phyloP scores from a whole-genome alignment of 2,797 vertebrate species.

The Lagocephalus sceleratus region DNA sequence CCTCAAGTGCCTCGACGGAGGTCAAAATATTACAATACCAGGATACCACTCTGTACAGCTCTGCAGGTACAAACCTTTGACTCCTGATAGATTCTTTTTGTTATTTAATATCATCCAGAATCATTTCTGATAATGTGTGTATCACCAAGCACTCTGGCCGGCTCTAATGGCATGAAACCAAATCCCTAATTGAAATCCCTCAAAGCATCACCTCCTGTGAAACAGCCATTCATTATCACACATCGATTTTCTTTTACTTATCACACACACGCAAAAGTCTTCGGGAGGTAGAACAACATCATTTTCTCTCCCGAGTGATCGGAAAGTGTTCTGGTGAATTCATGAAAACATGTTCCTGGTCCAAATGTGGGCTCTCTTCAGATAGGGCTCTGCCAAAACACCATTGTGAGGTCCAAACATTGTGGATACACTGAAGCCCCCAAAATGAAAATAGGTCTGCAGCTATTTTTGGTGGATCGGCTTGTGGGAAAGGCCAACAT shows the following conservation, averaged over 20 bases:
- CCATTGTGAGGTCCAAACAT: background rate
- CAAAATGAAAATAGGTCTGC: background rate
- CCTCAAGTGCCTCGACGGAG: no score
- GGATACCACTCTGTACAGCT: background rate
- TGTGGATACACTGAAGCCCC: conserved; percentile 5
- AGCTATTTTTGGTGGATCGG: background rate
- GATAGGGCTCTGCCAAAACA: background rate
- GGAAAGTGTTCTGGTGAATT: no score
- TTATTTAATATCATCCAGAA: conserved; percentile 26
- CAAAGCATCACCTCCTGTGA: conserved; percentile 62
- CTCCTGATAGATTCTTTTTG: conserved; percentile 16
- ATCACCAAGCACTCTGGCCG: conserved; percentile 33
- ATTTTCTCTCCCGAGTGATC: background rate
- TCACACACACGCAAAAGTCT: conserved; percentile 24
- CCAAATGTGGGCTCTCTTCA: background rate
- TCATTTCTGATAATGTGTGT: conserved; percentile 27
- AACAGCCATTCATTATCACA: conserved; percentile 61
- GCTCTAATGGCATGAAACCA: conserved; percentile 68
- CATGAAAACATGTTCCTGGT: no score
- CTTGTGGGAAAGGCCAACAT: conserved; percentile 10
- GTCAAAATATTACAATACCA: no score
- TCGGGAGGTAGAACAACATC: background rate
- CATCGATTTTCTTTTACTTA: conserved; percentile 59
- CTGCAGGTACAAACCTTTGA: background rate
- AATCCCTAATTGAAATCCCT: conserved; percentile 72